Base-by-base conservation (phyloP, 2,888 invertebrate species). In the Odontothrips loti region DNA sequence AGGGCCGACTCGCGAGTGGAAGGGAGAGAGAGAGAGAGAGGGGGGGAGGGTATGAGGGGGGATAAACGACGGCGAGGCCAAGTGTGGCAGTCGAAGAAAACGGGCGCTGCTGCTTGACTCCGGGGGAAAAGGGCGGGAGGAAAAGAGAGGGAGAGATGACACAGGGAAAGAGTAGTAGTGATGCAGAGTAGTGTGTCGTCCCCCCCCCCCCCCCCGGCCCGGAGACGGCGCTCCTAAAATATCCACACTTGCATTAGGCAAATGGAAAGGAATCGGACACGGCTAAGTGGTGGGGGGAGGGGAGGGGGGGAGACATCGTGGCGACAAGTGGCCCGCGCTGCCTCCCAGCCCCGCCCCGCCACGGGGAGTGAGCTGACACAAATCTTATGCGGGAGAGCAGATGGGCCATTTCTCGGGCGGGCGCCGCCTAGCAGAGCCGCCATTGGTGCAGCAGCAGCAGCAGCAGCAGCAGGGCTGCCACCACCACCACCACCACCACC, bases 341-440 rank as follows among this genome's bases (percentile, higher is more conserved):
- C 68, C 68, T 11, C 68, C 68, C 68, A 20, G 27, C 68, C 68
- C 68, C 27, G 58, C 58, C 15, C 15, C 58, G 58, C 15, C 58
- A 6, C 58, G 58, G 27, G 9, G 12, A 75, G 68, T 58, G 58
- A 75, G 68, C 68, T 15, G 68, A 75, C 68, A 75, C 68, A 75
- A 75, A 75, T 75, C 68, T 75, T 75, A 75, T 75, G 68, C 27
- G 27, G 12, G 68, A 27, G 27, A 75, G 68, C 68, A 75, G 68
- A 75, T 75, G 68, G 23, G 68, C 68, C 68, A 75, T 75, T 75
- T 75, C 68, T 75, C 68, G 10, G 10, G 68, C 68, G 58, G 17
- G 15, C 58, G 51, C 51, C 17, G n/a, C n/a, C 51, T 1, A 51
- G 51, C 58, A 17, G 58, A 0, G 58, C 4, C 58, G 58, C 58